Percentiles rank a stretch among this genome's conserved stretches.
phyloP scores from a whole-genome alignment of 2,888 invertebrate genomes.

The Thymelicus lineola region DNA sequence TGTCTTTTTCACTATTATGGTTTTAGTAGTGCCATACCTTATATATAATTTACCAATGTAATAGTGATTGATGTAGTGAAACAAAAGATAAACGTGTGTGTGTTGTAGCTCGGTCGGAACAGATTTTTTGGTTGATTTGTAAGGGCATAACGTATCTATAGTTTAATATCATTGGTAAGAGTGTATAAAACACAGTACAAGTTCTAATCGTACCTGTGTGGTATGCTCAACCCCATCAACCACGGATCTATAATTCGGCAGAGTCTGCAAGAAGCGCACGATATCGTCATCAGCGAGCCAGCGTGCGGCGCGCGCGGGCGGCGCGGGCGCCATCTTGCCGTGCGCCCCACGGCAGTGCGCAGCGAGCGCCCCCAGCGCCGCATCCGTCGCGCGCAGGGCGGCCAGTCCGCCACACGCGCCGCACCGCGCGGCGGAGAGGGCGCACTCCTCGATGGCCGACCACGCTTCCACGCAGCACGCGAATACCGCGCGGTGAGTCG shows the following conservation, averaged over 20 bases:
- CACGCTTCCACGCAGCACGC: constrained; percentile 61
- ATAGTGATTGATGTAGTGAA: too few relatives aligned
- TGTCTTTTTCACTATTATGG: too few relatives aligned
- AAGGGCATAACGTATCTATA: too few relatives aligned
- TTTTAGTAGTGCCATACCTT: too few relatives aligned
- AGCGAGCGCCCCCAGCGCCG: constrained; percentile 53
- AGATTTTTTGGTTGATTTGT: too few relatives aligned
- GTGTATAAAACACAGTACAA: too few relatives aligned
- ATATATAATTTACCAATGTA: too few relatives aligned
- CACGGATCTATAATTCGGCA: constrained; percentile 68
- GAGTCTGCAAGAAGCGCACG: constrained; percentile 93
- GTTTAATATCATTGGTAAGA: too few relatives aligned
- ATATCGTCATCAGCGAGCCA: constrained; percentile 98
- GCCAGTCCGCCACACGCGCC: constrained; percentile 53
- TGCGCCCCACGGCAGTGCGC: constrained; percentile 51
- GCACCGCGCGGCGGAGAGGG: constrained; percentile 55
- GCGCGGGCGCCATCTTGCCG: constrained; percentile 48
- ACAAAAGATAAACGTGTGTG: too few relatives aligned
- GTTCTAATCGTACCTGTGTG: constrained; percentile 45
- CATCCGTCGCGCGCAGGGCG: constrained; percentile 52
- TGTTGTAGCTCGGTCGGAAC: too few relatives aligned
- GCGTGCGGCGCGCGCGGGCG: constrained; percentile 55
- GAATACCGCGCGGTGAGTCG: constrained; percentile 55
- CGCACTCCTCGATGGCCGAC: constrained; percentile 52
- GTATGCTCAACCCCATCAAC: constrained; percentile 41